Evolutionary conservation across 2,113 vertebrate genomes (phyloP).

Genomic region (Zosterops hypoxanthus): DNA sequence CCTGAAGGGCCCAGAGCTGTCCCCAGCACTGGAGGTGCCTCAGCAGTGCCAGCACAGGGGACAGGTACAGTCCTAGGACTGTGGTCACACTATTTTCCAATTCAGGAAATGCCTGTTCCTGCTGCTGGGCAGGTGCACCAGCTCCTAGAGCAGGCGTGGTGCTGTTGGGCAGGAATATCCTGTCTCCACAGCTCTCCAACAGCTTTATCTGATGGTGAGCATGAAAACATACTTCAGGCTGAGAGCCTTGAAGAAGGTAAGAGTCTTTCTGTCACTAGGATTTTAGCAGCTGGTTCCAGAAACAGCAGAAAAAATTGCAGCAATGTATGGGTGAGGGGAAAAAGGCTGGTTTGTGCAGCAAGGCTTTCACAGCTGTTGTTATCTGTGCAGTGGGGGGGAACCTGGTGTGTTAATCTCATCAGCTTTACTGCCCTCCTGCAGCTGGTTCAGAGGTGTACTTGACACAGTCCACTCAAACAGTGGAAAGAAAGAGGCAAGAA

Average conservation of each 20-base stretch:
- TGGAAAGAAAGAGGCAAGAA: not conserved
- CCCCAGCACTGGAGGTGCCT: not conserved
- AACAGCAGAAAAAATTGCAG: not conserved
- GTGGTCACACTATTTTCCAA: fast-evolving
- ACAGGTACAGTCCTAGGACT: not conserved
- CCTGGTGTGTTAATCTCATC: fast-evolving
- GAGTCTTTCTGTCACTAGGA: fast-evolving
- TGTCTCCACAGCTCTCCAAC: fast-evolving
- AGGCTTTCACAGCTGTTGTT: fast-evolving
- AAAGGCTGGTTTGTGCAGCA: not conserved
- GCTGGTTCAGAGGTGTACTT: not conserved
- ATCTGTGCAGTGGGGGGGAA: fast-evolving
- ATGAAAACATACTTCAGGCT: not conserved
- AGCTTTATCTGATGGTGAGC: fast-evolving
- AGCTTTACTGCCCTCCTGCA: not conserved
- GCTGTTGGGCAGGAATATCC: fast-evolving
- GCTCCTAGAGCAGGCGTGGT: not conserved
- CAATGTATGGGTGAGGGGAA: fast-evolving
- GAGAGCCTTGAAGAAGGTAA: fast-evolving
- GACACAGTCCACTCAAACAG: not conserved
- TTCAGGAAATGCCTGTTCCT: not conserved
- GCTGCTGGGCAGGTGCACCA: not conserved
- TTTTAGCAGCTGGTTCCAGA: not conserved
- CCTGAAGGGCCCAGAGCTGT: not conserved
- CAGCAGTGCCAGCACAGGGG: not conserved